These are phyloP conservation scores for Epinephelus lanceolatus DNA, from an alignment of 2,113 vertebrate genomes.

Conservation along the genomic window DNA sequence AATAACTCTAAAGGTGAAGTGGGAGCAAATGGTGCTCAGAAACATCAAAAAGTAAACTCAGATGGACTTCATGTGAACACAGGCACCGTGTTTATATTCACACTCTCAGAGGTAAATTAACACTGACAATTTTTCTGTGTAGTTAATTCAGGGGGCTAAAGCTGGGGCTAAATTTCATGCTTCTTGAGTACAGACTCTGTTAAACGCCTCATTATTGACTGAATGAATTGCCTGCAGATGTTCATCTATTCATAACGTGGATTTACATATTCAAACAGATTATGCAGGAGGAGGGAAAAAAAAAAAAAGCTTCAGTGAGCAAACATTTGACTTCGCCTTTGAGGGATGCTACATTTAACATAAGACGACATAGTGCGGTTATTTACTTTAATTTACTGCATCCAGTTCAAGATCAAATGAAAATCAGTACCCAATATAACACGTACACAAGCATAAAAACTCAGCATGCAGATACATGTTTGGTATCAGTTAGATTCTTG, in stretches of 20 bases:
- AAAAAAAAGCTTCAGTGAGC: constrained; percentile 48
- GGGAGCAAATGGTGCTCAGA: constrained; percentile 21
- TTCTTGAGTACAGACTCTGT: constrained; percentile 69
- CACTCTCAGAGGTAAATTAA: constrained; percentile 61
- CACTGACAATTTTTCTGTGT: constrained; percentile 47
- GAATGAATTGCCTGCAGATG: constrained; percentile 78
- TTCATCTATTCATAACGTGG: constrained; percentile 77
- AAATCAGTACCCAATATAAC: constrained; percentile 17
- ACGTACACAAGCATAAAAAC: not conserved
- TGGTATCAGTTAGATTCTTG: not conserved
- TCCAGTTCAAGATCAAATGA: constrained; percentile 43
- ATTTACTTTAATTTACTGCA: constrained; percentile 51
- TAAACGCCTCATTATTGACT: constrained; percentile 76
- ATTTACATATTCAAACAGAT: constrained; percentile 80
- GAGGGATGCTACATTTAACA: constrained; percentile 64
- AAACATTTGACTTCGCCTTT: constrained; percentile 72
- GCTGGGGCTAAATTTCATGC: constrained; percentile 70
- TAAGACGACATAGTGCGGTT: constrained; percentile 17
- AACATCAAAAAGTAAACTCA: constrained; percentile 25
- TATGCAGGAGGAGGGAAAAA: constrained; percentile 58
- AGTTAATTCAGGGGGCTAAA: constrained; percentile 60
- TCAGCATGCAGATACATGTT: not conserved
- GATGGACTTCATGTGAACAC: constrained; percentile 20
- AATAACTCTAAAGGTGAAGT: constrained; percentile 19
- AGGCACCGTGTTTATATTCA: constrained; percentile 22